Conservation (phyloP, 2,888 invertebrate genomes). For the Salpingus planirostris region DNA sequence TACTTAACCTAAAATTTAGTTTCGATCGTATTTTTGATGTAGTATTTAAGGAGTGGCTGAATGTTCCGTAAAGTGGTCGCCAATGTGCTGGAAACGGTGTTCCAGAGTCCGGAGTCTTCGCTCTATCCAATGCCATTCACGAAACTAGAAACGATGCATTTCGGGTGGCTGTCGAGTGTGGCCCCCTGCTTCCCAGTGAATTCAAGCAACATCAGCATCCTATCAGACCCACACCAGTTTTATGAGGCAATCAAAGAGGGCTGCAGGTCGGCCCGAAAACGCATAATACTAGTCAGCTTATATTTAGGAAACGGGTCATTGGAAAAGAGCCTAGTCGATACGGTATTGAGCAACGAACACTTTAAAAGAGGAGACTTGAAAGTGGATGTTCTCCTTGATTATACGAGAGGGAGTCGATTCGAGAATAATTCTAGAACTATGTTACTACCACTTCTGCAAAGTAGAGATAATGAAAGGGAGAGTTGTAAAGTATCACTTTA, state of each 20-base stretch:
- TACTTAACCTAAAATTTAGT: no score
- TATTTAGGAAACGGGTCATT: slow-evolving; percentile 85
- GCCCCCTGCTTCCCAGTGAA: slow-evolving; percentile 63
- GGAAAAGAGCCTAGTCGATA: slow-evolving; percentile 69
- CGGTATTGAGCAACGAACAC: slow-evolving; percentile 52
- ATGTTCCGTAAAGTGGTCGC: slow-evolving; percentile 37
- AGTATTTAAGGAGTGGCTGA: no score
- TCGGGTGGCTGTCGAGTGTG: slow-evolving; percentile 50
- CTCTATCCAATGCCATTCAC: slow-evolving; percentile 32
- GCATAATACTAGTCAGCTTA: slow-evolving; percentile 80
- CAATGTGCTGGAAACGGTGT: slow-evolving; percentile 30
- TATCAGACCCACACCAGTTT: slow-evolving; percentile 68
- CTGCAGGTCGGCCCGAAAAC: slow-evolving; percentile 54
- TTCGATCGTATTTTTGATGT: no score
- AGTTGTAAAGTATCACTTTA: slow-evolving; percentile 72
- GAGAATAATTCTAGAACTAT: slow-evolving; percentile 66
- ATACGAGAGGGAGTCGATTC: slow-evolving; percentile 81
- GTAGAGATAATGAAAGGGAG: slow-evolving; percentile 38
- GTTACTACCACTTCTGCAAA: slow-evolving; percentile 62
- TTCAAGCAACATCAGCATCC: slow-evolving; percentile 59
- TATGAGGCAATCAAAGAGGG: slow-evolving; percentile 63
- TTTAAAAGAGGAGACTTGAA: slow-evolving; percentile 49
- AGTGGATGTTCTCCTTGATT: slow-evolving; percentile 78
- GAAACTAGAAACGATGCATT: slow-evolving; percentile 28
- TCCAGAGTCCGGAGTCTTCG: slow-evolving; percentile 24